Base-by-base conservation (phyloP, 2,113 vertebrate genomes). In the Gambusia affinis region DNA sequence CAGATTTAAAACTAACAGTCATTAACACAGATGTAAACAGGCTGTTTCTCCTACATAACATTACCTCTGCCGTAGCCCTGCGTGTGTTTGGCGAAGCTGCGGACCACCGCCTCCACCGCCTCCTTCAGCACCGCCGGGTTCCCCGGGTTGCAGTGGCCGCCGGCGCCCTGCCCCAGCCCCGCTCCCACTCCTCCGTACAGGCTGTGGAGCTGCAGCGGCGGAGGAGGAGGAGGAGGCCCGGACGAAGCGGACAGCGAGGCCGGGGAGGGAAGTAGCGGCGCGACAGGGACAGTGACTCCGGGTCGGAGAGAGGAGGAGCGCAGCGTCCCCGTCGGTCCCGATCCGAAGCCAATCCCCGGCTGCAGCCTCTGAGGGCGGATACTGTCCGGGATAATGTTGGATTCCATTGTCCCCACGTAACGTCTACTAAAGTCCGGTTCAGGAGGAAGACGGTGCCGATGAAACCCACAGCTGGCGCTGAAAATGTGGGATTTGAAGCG, bases 11-110 rank as follows among this genome's bases (percentile, higher is more conserved):
- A 63, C 61, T 17, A 19, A 15, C 6, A 31, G 29, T 19, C 29
- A 19, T 4, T 47, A 47, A 47, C 44, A 47, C 44, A 1, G 44
- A 19, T 5, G 44, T 57, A 24, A 3, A n/a, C 22, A n/a, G 51
- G 4, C 22, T 11, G 12, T 24, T 12, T 12, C 22, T 22, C 37
- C 22, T 12, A 1, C 5, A 6, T 3, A 39, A 78, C 93, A 2
- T 94, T 94, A 98, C 97, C 97, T 92, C 97, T 94, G 85, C 97
- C 97, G 81, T 98, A 98, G 67, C 97, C 97, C 83, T 98, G 97
- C 14, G 97, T 98, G 94, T 98, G 97, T 86, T 97, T 98, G 78
- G 97, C 97, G 93, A 98, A 98, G 95, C 97, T 98, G 88, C 96
- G 88, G 70, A 98, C 97, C 85, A 98, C 97, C 6, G 97, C 97